A percentile compares a stretch with the other conserved stretches of the same genome.
Conservation (phyloP, 2,888 invertebrate species). For the Embidobia sp. region DNA sequence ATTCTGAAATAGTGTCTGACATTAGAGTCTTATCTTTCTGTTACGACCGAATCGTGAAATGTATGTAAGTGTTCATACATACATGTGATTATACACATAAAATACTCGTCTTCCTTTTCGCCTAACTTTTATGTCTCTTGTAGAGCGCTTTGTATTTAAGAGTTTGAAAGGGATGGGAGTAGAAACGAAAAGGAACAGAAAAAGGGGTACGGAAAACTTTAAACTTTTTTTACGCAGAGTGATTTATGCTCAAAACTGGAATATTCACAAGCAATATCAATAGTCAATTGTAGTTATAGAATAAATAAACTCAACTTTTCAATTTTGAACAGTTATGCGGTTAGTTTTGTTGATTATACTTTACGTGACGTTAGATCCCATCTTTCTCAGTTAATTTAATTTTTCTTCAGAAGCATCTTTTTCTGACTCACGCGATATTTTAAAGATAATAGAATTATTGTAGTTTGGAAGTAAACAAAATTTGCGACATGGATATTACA, state of each 20-base stretch:
- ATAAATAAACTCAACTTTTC: too few relatives aligned
- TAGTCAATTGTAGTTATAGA: slow-evolving; percentile 31
- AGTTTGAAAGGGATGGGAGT: slow-evolving; percentile 28
- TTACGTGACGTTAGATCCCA: not conserved
- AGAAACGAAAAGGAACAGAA: slow-evolving; percentile 44
- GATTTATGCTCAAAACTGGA: slow-evolving; percentile 71
- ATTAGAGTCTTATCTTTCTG: slow-evolving; percentile 76
- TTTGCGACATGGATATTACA: slow-evolving; percentile 18
- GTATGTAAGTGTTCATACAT: slow-evolving; percentile 53
- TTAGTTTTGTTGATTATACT: too few relatives aligned
- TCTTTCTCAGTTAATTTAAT: not conserved
- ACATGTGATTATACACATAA: slow-evolving; percentile 47
- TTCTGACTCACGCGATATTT: slow-evolving; percentile 1
- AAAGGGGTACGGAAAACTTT: slow-evolving; percentile 68
- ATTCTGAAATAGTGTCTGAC: slow-evolving; percentile 74
- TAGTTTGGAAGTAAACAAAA: slow-evolving; percentile 5
- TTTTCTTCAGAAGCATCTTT: not conserved
- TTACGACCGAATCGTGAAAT: slow-evolving; percentile 72
- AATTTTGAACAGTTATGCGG: too few relatives aligned
- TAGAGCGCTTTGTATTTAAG: slow-evolving; percentile 69
- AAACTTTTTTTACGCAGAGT: slow-evolving; percentile 56
- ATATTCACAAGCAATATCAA: slow-evolving; percentile 41
- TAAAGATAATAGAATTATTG: slow-evolving; percentile 4
- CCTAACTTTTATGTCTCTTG: slow-evolving; percentile 50
- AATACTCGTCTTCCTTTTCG: slow-evolving; percentile 44